Conservation (phyloP, 2,113 vertebrate species). For the Emydura subglobosa region DNA sequence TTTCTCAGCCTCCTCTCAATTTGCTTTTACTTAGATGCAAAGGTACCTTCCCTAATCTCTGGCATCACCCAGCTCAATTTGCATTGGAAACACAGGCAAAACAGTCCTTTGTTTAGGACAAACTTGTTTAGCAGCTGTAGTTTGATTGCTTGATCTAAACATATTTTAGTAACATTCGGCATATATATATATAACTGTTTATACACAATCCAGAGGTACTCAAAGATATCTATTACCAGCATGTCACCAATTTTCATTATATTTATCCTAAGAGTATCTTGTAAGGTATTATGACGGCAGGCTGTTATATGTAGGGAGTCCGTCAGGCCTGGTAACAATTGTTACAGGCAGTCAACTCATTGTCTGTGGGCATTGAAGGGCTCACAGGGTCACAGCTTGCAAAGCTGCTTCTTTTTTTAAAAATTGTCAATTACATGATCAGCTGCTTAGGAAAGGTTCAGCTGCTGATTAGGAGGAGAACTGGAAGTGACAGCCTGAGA, state of each 20-base stretch:
- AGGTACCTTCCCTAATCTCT: not conserved
- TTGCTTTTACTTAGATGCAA: not conserved
- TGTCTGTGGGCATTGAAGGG: not conserved
- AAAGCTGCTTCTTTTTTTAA: not conserved
- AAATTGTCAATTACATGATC: not conserved
- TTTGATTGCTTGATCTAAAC: not conserved
- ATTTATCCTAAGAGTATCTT: too few species aligned
- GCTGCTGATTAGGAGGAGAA: accelerated
- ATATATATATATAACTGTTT: not conserved
- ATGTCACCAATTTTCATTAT: not conserved
- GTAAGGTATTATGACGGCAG: not conserved
- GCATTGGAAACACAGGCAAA: not conserved
- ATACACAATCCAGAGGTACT: not conserved
- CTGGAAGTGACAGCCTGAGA: not conserved
- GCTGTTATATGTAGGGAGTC: not conserved
- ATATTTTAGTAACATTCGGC: not conserved
- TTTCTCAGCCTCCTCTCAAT: not conserved
- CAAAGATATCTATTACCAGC: not conserved
- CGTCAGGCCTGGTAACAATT: not conserved
- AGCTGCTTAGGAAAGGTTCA: not conserved
- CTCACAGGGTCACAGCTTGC: not conserved
- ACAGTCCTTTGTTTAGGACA: not conserved
- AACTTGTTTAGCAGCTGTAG: not conserved
- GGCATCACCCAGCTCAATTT: not conserved
- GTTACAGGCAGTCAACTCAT: not conserved